Base-by-base conservation (phyloP, 2,797 vertebrate genomes). In the Karalla daura region DNA sequence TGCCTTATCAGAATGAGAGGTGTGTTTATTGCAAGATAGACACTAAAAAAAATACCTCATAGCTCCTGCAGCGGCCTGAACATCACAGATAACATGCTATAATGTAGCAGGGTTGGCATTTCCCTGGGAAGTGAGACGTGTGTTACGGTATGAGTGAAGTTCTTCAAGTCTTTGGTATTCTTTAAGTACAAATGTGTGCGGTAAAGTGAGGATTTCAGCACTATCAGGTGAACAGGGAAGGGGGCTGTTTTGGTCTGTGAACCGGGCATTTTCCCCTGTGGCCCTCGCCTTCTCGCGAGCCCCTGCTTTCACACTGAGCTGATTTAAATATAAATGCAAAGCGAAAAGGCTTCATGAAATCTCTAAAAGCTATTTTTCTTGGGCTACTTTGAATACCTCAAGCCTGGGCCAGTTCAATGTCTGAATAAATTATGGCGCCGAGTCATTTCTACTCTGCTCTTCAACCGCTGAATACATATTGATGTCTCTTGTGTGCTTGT, bases 371-470 rank as follows among this genome's bases (percentile, higher is more conserved):
- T 32, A 24, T 51, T 79, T 71, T 76, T 60, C n/a, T 27, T 25
- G 36, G 60, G 69, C 64, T 78, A 49, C 77, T 87, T 89, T 90
- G 54, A 87, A 86, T 86, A 83, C 77, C 74, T 88, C 69, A 73
- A 81, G 78, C 68, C 62, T 39, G 63, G 70, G 74, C 79, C 60
- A 73, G 78, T 86, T 88, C 78, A 80, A 52, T 78, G 74, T 81
- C 70, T 90, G 85, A 92, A 91, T 92, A 89, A 91, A 88, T 87
- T 78, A 92, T 89, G 80, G 74, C 78, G 73, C 56, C 4, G 69
- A 85, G 77, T 83, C 86, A 88, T 83, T 88, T 85, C 69, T 62
- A 81, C 62, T 78, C 66, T 58, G 60, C 49, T 82, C 56, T 62
- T 62, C 50, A 70, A 72, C 86, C 77, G 52, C 82, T 45, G 74